These are phyloP conservation scores for Argya squamiceps DNA, from an alignment of 2,797 vertebrate genomes.

Conservation along the genomic window DNA sequence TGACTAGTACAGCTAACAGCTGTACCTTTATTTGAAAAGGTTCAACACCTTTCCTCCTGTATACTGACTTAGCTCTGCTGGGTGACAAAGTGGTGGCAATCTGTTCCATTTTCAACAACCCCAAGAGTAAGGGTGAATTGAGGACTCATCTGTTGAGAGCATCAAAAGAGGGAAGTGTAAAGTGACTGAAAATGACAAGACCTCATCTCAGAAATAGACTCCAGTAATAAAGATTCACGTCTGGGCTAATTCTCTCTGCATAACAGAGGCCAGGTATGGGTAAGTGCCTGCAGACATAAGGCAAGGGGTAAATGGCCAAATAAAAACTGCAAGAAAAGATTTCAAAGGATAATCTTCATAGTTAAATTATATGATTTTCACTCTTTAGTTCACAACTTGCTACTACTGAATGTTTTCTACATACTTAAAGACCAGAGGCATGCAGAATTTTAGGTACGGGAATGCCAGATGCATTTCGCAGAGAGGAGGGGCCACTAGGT, in stretches of 20 bases:
- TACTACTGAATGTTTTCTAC: neutral
- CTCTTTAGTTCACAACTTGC: neutral
- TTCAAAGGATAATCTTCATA: neutral
- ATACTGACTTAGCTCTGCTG: neutral
- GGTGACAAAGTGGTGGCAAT: neutral
- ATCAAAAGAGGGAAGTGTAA: neutral
- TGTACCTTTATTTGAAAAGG: neutral
- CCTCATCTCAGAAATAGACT: neutral
- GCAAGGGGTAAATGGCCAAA: neutral
- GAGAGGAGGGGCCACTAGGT: slow-evolving; percentile 58
- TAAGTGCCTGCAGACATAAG: neutral
- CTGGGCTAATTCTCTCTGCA: neutral
- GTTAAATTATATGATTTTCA: neutral
- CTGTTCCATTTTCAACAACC: neutral
- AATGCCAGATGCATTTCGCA: neutral
- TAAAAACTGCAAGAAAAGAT: neutral
- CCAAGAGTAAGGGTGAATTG: neutral
- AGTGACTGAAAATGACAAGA: neutral
- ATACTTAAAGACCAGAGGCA: neutral
- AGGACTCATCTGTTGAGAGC: neutral
- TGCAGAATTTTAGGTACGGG: neutral
- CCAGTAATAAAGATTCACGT: neutral
- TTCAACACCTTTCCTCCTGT: neutral
- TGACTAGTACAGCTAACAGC: neutral
- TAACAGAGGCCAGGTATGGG: neutral